These are phyloP conservation scores for Mesorhabditis belari DNA, from an alignment of 2,888 invertebrate genomes.

Conservation along the genomic window DNA sequence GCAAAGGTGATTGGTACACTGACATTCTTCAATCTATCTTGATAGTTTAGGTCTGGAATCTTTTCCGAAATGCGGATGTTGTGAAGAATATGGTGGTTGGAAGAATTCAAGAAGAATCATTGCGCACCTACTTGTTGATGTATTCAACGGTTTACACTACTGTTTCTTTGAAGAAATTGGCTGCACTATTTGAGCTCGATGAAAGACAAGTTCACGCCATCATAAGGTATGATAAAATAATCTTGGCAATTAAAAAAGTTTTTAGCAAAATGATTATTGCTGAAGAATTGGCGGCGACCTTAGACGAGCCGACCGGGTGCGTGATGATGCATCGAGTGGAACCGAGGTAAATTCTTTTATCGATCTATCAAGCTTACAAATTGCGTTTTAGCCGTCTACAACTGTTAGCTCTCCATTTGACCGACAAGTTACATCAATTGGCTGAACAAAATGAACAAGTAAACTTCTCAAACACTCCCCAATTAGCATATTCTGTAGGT, in stretches of 20 bases:
- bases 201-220: constrained; percentile 63
- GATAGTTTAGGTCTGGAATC: constrained; percentile 87
- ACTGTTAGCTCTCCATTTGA: constrained; percentile 86
- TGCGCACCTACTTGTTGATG: constrained; percentile 89
- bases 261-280: constrained; percentile 97
- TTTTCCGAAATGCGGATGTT: constrained; percentile 70
- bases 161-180: constrained; percentile 80
- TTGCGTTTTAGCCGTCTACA: constrained; percentile 91
- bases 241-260: too few relatives aligned
- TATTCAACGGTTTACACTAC: constrained; percentile 97
- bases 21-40: neutral
- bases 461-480: too few relatives aligned
- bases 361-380: too few relatives aligned
- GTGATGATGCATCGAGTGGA: constrained; percentile 97
- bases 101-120: constrained; percentile 89
- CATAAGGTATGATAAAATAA: too few relatives aligned
- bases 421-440: constrained; percentile 76
- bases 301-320: constrained; percentile 95
- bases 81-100: constrained; percentile 83
- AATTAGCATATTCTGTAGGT: constrained; percentile 32
- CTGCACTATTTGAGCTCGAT: constrained; percentile 89
- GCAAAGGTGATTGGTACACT: constrained; percentile 54
- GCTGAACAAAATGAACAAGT: constrained; percentile 96
- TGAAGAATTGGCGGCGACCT: constrained; percentile 87
- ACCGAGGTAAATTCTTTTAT: too few relatives aligned